phyloP scores from a whole-genome alignment of 2,113 vertebrate species.

The Raphicerus campestris region DNA sequence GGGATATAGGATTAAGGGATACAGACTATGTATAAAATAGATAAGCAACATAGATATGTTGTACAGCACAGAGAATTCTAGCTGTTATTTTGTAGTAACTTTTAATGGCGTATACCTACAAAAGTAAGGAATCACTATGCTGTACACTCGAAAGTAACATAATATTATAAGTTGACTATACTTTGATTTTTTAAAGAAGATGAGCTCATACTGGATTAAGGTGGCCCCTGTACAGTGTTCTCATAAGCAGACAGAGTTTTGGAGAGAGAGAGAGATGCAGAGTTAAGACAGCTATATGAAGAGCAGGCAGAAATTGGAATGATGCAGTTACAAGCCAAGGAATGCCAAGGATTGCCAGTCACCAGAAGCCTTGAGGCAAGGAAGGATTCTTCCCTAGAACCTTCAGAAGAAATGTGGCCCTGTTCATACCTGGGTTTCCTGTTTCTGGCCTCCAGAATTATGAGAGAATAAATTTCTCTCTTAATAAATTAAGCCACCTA shows the following conservation, averaged over 20 bases:
- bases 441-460: background rate
- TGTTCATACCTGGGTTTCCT: background rate
- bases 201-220: background rate
- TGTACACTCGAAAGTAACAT: background rate
- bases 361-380: background rate
- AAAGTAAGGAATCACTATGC: background rate
- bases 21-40: background rate
- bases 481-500: background rate
- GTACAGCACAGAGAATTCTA: background rate
- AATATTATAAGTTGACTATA: background rate
- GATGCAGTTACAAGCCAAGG: background rate
- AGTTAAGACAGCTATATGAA: background rate
- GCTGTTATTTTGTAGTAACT: background rate
- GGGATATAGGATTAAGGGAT: background rate
- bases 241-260: background rate
- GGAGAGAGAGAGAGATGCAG: background rate
- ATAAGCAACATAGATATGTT: background rate
- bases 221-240: background rate
- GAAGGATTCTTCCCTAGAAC: background rate
- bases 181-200: background rate
- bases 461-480: background rate
- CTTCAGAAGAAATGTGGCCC: background rate
- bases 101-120: background rate
- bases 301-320: background rate
- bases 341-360: background rate